These are phyloP conservation scores for Clostera curtula DNA, from an alignment of 2,888 invertebrate genomes.

Conservation along the genomic window DNA sequence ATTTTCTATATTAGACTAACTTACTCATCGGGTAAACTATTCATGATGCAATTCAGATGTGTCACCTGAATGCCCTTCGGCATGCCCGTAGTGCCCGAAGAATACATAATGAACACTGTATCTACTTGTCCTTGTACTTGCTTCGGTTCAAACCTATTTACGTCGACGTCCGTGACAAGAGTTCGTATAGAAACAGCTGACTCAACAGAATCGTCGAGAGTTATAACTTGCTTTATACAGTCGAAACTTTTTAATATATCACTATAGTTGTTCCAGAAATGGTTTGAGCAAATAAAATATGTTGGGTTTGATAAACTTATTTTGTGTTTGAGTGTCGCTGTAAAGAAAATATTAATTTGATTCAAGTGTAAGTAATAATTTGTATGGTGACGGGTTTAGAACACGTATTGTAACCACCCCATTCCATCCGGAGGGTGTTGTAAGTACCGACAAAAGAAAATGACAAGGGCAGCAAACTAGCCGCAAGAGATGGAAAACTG, in stretches of 20 bases:
- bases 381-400: no score
- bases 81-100: constrained; percentile 81
- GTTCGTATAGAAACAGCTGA: constrained; percentile 27
- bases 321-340: constrained; percentile 79
- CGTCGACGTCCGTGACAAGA: constrained; percentile 30
- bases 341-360: constrained; percentile 19
- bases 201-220: constrained; percentile 32
- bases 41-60: constrained; percentile 70
- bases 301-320: constrained; percentile 78
- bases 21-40: constrained; percentile 44
- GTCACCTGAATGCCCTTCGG: constrained; percentile 80
- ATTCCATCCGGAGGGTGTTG: no score
- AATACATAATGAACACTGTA: constrained; percentile 70
- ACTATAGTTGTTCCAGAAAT: constrained; percentile 54
- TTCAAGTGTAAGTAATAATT: background rate
- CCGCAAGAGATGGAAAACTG: constrained; percentile 1
- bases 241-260: constrained; percentile 35
- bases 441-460: no score
- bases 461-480: no score
- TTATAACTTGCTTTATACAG: constrained; percentile 35
- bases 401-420: no score
- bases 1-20: constrained; percentile 15
- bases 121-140: constrained; percentile 56
- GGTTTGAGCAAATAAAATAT: constrained; percentile 76
- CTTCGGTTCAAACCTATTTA: constrained; percentile 48